Percentiles rank a stretch among this genome's conserved stretches.
Conservation (phyloP, 2,888 invertebrate genomes). For the Cosmia pyralina region DNA sequence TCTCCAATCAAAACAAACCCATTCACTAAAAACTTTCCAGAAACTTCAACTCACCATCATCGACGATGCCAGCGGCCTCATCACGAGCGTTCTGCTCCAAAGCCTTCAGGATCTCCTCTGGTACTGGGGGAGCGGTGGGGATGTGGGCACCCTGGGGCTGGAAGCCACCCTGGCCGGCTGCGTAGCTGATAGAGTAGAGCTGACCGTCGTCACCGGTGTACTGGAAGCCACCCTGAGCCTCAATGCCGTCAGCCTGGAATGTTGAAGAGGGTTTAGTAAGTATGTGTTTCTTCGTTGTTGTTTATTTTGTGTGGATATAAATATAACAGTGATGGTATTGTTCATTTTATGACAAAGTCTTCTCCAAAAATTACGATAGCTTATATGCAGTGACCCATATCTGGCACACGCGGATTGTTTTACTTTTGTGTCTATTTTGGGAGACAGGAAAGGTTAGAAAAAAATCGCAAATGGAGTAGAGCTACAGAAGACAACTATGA, state of each 20-base stretch:
- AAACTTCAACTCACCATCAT: slow-evolving; percentile 83
- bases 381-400: neutral
- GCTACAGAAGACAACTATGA: neutral
- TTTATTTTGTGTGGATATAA: neutral
- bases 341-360: too few relatives aligned
- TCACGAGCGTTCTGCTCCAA: slow-evolving; percentile 89
- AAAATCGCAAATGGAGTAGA: neutral
- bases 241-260: slow-evolving; percentile 86
- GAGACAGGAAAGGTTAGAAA: neutral
- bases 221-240: slow-evolving; percentile 90
- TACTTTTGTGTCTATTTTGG: neutral
- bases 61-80: slow-evolving; percentile 90
- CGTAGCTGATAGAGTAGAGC: slow-evolving; percentile 88
- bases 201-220: slow-evolving; percentile 91
- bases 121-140: slow-evolving; percentile 90
- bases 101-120: slow-evolving; percentile 90
- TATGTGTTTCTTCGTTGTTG: neutral
- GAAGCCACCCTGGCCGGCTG: slow-evolving; percentile 90
- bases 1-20: neutral
- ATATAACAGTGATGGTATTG: neutral
- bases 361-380: neutral
- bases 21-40: slow-evolving; percentile 15
- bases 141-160: slow-evolving; percentile 90
- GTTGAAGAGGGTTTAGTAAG: neutral
- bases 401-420: neutral